phyloP scores from a whole-genome alignment of 2,888 invertebrate species.

The Galerucella calmariensis region DNA sequence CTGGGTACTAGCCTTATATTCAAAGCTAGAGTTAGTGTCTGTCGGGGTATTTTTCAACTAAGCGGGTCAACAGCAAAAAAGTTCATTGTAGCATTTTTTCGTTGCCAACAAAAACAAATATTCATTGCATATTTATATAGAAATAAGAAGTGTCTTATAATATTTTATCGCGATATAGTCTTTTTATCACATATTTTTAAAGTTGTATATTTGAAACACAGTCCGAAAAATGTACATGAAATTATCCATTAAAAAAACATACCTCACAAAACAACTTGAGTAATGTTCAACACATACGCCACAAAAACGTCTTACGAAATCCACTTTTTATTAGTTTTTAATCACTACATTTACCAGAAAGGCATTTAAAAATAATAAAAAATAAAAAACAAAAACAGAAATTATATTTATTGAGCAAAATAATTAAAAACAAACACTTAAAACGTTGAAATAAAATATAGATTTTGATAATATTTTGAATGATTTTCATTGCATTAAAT shows the following conservation, averaged over 20 bases:
- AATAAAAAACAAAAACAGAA: constrained; percentile 29
- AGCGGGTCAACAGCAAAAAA: constrained; percentile 52
- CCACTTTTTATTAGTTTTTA: constrained; percentile 20
- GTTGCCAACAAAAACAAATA: constrained; percentile 60
- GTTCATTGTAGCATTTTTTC: constrained; percentile 59
- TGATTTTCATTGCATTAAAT: background rate
- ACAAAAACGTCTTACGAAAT: constrained; percentile 6
- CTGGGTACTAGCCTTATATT: constrained; percentile 19
- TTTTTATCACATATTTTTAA: constrained; percentile 60
- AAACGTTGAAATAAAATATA: background rate
- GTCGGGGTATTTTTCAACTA: constrained; percentile 41
- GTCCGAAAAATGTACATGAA: constrained; percentile 48
- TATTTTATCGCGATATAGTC: constrained; percentile 60
- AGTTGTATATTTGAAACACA: constrained; percentile 42
- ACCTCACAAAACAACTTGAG: constrained; percentile 43
- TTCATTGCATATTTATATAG: constrained; percentile 56
- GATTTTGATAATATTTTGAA: background rate
- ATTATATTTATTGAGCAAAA: constrained; percentile 29
- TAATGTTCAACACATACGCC: constrained; percentile 26
- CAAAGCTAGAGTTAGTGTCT: constrained; percentile 43
- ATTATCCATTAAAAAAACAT: constrained; percentile 30
- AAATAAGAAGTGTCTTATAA: constrained; percentile 52
- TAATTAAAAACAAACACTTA: constrained; percentile 11
- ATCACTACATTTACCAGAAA: constrained; percentile 15
- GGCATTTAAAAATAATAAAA: constrained; percentile 14